Conservation (phyloP, 2,113 vertebrate species). For the Podarcis raffonei region DNA sequence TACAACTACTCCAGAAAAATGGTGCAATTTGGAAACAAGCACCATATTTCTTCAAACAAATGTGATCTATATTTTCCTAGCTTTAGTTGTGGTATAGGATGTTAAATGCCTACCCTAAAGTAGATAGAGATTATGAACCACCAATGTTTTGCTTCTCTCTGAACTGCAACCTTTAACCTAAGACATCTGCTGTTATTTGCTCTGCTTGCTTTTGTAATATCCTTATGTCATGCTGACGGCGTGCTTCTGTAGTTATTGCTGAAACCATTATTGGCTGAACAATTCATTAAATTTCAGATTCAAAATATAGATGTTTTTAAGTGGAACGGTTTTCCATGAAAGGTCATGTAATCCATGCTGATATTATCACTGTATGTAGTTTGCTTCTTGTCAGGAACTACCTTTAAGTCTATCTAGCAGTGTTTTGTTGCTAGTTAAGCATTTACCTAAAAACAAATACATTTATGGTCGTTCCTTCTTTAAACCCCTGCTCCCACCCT, state of each 20-base stretch:
- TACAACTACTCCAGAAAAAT: background rate
- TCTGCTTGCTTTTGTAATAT: background rate
- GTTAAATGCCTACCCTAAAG: background rate
- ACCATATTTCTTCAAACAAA: background rate
- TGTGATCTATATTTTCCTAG: background rate
- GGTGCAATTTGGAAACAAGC: background rate
- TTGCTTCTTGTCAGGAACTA: background rate
- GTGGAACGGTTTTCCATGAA: background rate
- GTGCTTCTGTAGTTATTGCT: background rate
- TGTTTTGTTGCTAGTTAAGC: background rate
- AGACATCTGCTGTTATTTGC: background rate
- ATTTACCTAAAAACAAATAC: background rate
- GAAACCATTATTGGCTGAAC: background rate
- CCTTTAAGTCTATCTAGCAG: background rate
- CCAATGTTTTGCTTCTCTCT: background rate
- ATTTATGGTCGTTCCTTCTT: background rate
- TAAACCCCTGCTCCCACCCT: background rate
- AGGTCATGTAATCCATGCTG: background rate
- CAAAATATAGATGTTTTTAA: background rate
- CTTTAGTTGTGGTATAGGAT: background rate
- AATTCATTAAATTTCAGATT: background rate
- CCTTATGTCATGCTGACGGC: background rate
- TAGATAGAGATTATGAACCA: background rate
- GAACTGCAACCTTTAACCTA: background rate
- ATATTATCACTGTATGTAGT: background rate